Conservation (phyloP, 2,113 vertebrate genomes). For the Hylia prasina region DNA sequence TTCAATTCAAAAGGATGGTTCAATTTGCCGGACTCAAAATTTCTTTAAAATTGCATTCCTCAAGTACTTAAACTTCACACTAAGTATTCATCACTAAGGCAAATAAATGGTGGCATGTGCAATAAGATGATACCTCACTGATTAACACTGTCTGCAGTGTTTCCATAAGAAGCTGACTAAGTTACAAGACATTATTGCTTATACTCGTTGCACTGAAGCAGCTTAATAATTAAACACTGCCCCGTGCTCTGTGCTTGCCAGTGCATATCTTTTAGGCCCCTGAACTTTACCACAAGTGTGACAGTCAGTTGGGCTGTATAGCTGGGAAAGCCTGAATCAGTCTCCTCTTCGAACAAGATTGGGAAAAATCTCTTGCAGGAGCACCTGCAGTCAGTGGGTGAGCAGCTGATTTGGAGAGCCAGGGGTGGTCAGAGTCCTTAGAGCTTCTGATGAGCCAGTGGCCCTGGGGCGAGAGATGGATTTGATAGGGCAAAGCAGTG, state of each 20-base stretch:
- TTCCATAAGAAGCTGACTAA: neutral
- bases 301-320: neutral
- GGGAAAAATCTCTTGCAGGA: neutral
- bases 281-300: neutral
- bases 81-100: neutral
- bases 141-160: neutral
- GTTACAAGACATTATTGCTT: neutral
- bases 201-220: neutral
- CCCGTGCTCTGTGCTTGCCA: neutral
- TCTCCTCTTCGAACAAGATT: neutral
- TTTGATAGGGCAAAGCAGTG: neutral
- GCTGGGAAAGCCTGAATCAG: neutral
- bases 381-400: neutral
- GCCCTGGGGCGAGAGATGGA: neutral
- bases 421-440: neutral
- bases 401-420: neutral
- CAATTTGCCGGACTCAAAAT: neutral
- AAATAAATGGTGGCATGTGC: neutral
- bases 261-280: neutral
- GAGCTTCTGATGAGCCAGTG: neutral
- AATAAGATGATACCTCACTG: neutral
- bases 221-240: neutral
- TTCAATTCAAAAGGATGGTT: too few species aligned
- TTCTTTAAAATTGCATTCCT: neutral
- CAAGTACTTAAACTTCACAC: neutral